phyloP scores from a whole-genome alignment of 92 coral and sea anemone species.

The Isaurus tuberculatus region DNA sequence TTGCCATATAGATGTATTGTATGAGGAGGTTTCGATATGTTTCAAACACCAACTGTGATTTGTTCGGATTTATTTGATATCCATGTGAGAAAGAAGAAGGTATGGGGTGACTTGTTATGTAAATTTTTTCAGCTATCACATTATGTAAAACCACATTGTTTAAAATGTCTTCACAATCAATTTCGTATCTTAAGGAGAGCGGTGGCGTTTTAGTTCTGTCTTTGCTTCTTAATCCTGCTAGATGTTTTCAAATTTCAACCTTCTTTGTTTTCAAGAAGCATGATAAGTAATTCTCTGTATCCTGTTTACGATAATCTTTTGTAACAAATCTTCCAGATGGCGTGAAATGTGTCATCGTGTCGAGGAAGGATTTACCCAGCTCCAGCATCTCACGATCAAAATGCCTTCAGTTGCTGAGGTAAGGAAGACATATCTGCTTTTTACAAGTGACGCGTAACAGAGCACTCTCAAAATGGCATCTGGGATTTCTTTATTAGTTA shows the following conservation, averaged over 20 bases:
- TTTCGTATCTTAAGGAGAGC: too few species aligned
- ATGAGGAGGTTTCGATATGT: too few species aligned
- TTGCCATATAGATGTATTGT: too few species aligned
- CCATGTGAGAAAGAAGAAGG: neutral
- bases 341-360: constrained; percentile 86
- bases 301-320: neutral
- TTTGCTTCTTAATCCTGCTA: too few species aligned
- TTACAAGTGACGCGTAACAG: neutral
- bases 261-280: neutral
- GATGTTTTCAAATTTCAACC: neutral
- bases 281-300: neutral
- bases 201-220: too few species aligned
- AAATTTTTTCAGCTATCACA: neutral
- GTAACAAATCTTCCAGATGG: constrained; percentile 57
- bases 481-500: too few species aligned
- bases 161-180: neutral
- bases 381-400: constrained; percentile 75
- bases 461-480: neutral
- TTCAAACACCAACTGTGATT: too few species aligned
- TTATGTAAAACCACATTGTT: neutral
- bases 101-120: neutral
- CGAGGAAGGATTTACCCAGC: constrained; percentile 82
- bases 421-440: neutral
- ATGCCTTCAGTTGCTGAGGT: constrained; percentile 91
- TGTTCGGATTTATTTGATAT: too few species aligned